phyloP scores from a whole-genome alignment of 2,888 invertebrate genomes.

The Machimus rusticus region DNA sequence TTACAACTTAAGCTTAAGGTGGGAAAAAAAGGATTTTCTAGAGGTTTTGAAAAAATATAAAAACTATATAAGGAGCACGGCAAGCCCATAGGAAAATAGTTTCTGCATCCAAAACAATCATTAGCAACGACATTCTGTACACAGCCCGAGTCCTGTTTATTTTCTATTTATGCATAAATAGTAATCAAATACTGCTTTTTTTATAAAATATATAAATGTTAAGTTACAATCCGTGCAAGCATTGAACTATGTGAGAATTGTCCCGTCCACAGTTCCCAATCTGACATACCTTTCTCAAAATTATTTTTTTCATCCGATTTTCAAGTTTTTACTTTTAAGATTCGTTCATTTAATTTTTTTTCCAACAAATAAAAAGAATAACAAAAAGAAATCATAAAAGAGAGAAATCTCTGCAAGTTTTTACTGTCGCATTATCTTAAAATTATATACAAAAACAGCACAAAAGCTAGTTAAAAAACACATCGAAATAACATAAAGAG shows the following conservation, averaged over 20 bases:
- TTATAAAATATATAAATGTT: not conserved
- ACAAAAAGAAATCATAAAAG: slow-evolving; percentile 5
- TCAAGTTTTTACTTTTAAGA: slow-evolving; percentile 5
- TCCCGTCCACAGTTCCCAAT: slow-evolving; percentile 81
- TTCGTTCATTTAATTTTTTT: slow-evolving; percentile 27
- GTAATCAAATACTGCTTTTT: not conserved
- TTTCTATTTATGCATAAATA: not conserved
- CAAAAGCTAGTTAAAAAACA: slow-evolving; percentile 9
- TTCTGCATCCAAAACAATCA: slow-evolving; percentile 55
- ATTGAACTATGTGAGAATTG: slow-evolving; percentile 72
- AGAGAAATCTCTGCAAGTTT: not conserved
- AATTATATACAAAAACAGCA: slow-evolving; percentile 42
- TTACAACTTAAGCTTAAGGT: slow-evolving; percentile 53
- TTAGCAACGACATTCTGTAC: slow-evolving; percentile 45
- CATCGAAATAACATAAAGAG: slow-evolving; percentile 17
- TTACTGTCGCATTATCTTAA: slow-evolving; percentile 41
- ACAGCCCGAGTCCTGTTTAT: slow-evolving; percentile 49
- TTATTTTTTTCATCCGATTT: slow-evolving; percentile 46
- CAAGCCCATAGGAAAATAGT: slow-evolving; percentile 57
- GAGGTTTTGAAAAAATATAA: slow-evolving; percentile 57
- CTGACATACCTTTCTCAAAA: slow-evolving; percentile 65
- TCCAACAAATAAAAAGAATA: slow-evolving; percentile 15
- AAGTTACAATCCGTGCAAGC: slow-evolving; percentile 53
- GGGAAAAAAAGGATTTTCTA: slow-evolving; percentile 40
- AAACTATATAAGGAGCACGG: slow-evolving; percentile 61